A percentile compares a stretch with the other conserved stretches of the same genome.
Evolutionary conservation across 2,888 invertebrate genomes (phyloP).

Genomic region (Heliothis peltigera): DNA sequence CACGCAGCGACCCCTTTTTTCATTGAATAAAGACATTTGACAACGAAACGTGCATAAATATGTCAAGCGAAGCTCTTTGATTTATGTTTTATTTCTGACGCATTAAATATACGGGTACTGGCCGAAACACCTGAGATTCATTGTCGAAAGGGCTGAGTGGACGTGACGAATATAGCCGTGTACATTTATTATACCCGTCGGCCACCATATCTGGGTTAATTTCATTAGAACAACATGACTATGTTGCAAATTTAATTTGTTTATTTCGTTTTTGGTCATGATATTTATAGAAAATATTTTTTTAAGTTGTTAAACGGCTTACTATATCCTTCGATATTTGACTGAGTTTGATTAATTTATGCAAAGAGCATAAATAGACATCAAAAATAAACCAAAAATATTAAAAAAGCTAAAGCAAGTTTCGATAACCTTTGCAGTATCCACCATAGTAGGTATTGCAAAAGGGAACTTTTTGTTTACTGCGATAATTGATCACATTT

Average conservation of each 20-base stretch:
- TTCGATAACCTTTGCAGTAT: neutral
- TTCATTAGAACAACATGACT: slow-evolving; percentile 34
- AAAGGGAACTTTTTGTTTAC: neutral
- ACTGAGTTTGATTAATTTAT: neutral
- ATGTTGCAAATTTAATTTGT: slow-evolving; percentile 8
- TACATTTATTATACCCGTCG: slow-evolving; percentile 38
- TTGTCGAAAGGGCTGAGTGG: slow-evolving; percentile 43
- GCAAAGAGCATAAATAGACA: neutral
- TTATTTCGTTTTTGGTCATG: neutral
- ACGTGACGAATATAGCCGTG: slow-evolving; percentile 32
- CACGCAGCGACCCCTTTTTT: slow-evolving; percentile 26
- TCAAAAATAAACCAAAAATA: too few species aligned
- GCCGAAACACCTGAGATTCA: slow-evolving; percentile 59
- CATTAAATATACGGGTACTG: slow-evolving; percentile 53
- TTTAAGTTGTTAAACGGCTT: neutral
- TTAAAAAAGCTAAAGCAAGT: too few species aligned
- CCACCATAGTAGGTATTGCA: neutral
- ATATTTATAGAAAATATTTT: slow-evolving; percentile 8
- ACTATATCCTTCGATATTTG: neutral
- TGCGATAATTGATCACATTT: slow-evolving; percentile 14
- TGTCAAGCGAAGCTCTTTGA: slow-evolving; percentile 49
- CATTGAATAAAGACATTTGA: slow-evolving; percentile 51
- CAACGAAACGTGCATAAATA: slow-evolving; percentile 56
- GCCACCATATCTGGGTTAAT: slow-evolving; percentile 37
- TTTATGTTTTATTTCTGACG: slow-evolving; percentile 61